Evolutionary conservation across 2,113 vertebrate species (phyloP).

Genomic region (Abramis brama): DNA sequence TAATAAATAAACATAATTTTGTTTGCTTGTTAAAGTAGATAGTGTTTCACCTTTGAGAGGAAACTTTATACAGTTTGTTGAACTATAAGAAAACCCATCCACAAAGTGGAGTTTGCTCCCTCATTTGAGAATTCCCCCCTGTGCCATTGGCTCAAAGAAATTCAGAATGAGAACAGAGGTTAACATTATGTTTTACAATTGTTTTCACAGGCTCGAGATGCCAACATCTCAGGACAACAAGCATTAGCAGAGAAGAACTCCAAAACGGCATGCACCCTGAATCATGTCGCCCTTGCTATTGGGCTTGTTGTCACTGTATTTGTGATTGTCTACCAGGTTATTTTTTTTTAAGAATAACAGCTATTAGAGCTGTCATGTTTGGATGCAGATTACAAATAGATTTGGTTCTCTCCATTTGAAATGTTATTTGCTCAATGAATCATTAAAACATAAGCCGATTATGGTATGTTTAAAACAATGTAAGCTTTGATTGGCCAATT

Average conservation of each 20-base stretch:
- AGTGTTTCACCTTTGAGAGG: too few species aligned
- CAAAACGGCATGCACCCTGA: conserved; percentile 39
- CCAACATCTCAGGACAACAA: conserved; percentile 31
- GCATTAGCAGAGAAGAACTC: conserved; percentile 43
- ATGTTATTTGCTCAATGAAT: neutral
- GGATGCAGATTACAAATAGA: neutral
- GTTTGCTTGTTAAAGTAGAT: neutral
- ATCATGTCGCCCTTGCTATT: conserved; percentile 27
- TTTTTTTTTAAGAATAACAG: too few species aligned
- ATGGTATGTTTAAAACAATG: neutral
- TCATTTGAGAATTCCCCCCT: neutral
- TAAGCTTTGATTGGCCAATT: neutral
- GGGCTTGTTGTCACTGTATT: neutral
- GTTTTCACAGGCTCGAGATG: conserved; percentile 50
- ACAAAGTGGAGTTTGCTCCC: neutral
- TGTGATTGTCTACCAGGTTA: too few species aligned
- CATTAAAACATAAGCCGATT: neutral
- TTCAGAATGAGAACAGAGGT: neutral
- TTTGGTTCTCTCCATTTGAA: neutral
- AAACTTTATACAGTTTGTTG: neutral
- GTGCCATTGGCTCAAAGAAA: neutral
- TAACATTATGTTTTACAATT: neutral
- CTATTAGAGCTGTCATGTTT: too few species aligned
- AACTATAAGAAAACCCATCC: neutral
- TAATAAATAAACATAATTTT: too few species aligned